Evolutionary conservation across 2,797 vertebrate species (phyloP).

Genomic region (Acanthurus tractus): DNA sequence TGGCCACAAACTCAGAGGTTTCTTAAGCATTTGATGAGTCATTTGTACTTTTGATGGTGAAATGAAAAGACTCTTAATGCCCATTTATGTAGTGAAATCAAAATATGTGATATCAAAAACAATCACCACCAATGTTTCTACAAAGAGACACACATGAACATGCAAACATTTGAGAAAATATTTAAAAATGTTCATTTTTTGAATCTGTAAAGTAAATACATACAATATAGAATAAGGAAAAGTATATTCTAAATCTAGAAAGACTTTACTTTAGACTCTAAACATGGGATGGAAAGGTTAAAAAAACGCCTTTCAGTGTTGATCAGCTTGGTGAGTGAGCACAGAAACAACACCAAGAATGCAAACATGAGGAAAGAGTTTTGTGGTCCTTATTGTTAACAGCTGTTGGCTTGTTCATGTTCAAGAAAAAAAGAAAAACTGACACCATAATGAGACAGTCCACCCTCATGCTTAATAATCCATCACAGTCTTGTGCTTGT

Average conservation of each 20-base stretch:
- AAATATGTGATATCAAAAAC: neutral
- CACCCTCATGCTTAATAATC: neutral
- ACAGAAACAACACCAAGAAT: conserved; percentile 24
- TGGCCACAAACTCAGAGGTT: neutral
- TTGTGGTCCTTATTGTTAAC: conserved; percentile 26
- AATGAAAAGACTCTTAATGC: neutral
- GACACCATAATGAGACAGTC: conserved; percentile 6
- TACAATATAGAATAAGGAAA: neutral
- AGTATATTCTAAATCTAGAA: neutral
- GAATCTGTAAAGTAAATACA: neutral
- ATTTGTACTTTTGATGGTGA: neutral
- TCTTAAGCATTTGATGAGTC: conserved; percentile 1
- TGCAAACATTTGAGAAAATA: neutral
- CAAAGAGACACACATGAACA: neutral
- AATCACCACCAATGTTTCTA: neutral
- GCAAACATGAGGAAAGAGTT: conserved; percentile 42
- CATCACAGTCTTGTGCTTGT: neutral
- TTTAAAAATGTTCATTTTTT: neutral
- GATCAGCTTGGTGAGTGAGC: conserved; percentile 20
- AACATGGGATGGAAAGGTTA: neutral
- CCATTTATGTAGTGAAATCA: neutral
- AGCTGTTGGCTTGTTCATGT: conserved; percentile 24
- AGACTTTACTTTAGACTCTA: neutral
- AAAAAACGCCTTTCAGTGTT: conserved; percentile 2
- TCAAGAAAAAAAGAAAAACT: neutral